A percentile compares a stretch with the other conserved stretches of the same genome.
Conservation (phyloP, 2,888 invertebrate species). For the Acanthacorydalis orientalis region DNA sequence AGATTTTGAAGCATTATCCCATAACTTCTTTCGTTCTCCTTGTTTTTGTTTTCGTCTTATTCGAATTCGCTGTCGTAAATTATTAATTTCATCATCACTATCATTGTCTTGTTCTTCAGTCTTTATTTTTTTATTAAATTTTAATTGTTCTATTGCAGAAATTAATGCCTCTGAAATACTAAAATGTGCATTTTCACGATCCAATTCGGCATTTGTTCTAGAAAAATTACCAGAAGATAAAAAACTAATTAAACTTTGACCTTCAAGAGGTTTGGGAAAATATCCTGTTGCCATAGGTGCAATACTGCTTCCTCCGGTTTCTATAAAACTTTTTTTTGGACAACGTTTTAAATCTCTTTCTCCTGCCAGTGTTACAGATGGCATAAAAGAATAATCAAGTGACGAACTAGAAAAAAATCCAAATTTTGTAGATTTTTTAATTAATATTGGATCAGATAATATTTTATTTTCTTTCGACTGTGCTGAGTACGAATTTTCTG, state of each 20-base stretch:
- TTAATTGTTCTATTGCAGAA: conserved; percentile 60
- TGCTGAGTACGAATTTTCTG: not conserved
- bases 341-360: conserved; percentile 28
- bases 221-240: conserved; percentile 54
- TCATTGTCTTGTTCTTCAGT: conserved; percentile 32
- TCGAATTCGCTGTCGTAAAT: conserved; percentile 43
- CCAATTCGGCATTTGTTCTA: conserved; percentile 55
- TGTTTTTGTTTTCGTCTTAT: conserved; percentile 33
- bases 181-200: conserved; percentile 76
- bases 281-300: conserved; percentile 38
- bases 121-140: conserved; percentile 36
- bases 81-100: conserved; percentile 48
- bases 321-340: conserved; percentile 38
- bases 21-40: conserved; percentile 22
- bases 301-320: conserved; percentile 38
- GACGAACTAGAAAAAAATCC: conserved; percentile 13
- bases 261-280: conserved; percentile 42
- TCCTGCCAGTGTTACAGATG: conserved; percentile 18
- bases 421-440: conserved; percentile 1
- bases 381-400: conserved; percentile 22
- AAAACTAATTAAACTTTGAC: conserved; percentile 57
- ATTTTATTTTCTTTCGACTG: not conserved
- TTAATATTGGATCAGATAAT: not conserved
- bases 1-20: no score
- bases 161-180: conserved; percentile 71